Percentiles rank a stretch among this genome's conserved stretches.
These are phyloP conservation scores for Acanthoscelides obtectus DNA, from an alignment of 2,888 invertebrate species.

Conservation along the genomic window DNA sequence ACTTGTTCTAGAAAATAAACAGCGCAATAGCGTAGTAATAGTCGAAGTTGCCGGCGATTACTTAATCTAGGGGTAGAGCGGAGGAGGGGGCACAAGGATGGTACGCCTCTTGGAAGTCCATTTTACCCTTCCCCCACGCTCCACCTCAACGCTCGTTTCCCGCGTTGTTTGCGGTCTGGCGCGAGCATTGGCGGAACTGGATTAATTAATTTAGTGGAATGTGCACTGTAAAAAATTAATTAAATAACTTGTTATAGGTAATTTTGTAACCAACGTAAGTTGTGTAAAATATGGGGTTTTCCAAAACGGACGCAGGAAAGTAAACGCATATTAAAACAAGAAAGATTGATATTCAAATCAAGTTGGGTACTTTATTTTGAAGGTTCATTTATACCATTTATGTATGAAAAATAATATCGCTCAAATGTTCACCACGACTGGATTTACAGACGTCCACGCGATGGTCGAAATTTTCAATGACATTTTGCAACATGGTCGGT, in stretches of 20 bases:
- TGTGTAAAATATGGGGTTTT: background rate
- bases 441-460: too few species aligned
- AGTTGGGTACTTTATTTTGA: too few species aligned
- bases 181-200: background rate
- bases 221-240: too few species aligned
- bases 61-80: constrained; percentile 39
- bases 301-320: too few species aligned
- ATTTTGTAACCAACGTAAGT: background rate
- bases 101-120: background rate
- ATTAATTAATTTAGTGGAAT: background rate
- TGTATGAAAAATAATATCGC: too few species aligned
- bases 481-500: too few species aligned
- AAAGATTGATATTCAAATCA: too few species aligned
- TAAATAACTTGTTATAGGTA: background rate
- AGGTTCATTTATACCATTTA: too few species aligned
- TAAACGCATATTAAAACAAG: too few species aligned
- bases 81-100: background rate
- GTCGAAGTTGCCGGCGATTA: constrained; percentile 47
- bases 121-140: background rate
- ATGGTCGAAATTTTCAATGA: too few species aligned
- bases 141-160: background rate
- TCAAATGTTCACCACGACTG: too few species aligned
- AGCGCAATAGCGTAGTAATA: constrained; percentile 44
- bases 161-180: background rate
- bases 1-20: constrained; percentile 34